Evolutionary conservation across 64 coral and sea anemone genomes (phyloP).

Genomic region (Trachythela sp.): DNA sequence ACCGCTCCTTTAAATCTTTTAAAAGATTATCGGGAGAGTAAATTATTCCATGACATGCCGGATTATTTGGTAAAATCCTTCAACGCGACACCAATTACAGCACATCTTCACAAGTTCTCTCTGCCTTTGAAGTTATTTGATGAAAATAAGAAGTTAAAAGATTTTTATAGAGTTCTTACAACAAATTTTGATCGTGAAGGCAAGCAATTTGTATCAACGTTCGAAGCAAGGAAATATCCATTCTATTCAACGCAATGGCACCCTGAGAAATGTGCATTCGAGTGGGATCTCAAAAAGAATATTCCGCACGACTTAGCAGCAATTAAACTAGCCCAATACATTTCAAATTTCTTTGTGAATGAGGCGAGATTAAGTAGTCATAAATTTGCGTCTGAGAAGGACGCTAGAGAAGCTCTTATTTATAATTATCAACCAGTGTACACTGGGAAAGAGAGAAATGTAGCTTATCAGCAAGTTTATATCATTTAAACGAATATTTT

Average conservation of each 20-base stretch:
- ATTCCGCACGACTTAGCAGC: slow-evolving; percentile 33
- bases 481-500: no score
- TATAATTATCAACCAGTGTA: slow-evolving; percentile 42
- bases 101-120: slow-evolving; percentile 36
- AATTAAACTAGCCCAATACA: slow-evolving; percentile 28
- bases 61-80: not conserved
- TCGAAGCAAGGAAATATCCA: slow-evolving; percentile 52
- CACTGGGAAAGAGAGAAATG: not conserved
- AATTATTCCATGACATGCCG: not conserved
- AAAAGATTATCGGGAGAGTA: not conserved
- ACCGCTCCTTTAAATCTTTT: not conserved
- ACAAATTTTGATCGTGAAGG: slow-evolving; percentile 35
- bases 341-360: no score
- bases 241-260: slow-evolving; percentile 39
- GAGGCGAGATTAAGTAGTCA: slow-evolving; percentile 37
- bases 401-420: slow-evolving; percentile 34
- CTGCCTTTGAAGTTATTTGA: not conserved
- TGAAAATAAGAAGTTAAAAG: not conserved
- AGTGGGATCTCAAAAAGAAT: slow-evolving; percentile 26
- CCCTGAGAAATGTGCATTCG: slow-evolving; percentile 53
- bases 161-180: no score
- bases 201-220: slow-evolving; percentile 37
- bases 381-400: slow-evolving; percentile 20
- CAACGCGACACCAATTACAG: slow-evolving; percentile 15
- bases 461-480: not conserved